These are phyloP conservation scores for Pseudotriccus pelzelni DNA, from an alignment of 2,797 vertebrate species.

Conservation along the genomic window DNA sequence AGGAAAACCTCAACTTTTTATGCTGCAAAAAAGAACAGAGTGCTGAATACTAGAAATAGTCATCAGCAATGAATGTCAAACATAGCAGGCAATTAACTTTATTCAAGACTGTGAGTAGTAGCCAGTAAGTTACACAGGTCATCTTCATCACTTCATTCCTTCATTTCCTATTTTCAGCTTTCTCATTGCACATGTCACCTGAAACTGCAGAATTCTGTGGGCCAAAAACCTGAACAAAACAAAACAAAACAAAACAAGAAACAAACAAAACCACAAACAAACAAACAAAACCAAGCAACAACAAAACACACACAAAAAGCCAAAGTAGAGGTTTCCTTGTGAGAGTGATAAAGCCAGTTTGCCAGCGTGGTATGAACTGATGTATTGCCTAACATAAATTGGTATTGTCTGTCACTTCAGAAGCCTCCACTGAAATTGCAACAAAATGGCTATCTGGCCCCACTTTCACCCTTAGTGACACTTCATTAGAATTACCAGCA, in stretches of 20 bases:
- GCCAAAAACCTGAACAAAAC: background rate
- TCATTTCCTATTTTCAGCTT: background rate
- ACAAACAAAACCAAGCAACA: too few species aligned
- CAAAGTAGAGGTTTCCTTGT: background rate
- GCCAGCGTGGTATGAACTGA: background rate
- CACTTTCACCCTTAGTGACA: background rate
- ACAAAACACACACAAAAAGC: background rate
- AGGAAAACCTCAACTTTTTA: background rate
- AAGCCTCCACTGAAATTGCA: background rate
- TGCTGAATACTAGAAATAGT: background rate
- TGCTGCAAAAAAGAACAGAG: background rate
- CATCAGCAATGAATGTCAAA: background rate
- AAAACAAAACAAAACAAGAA: too few species aligned
- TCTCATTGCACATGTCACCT: background rate
- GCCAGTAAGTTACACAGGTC: background rate
- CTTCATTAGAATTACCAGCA: background rate
- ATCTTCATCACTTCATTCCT: background rate
- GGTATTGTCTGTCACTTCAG: background rate
- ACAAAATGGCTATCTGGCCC: background rate
- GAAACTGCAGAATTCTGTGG: background rate
- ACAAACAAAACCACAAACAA: background rate
- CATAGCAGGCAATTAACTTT: background rate
- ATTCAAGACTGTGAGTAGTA: background rate
- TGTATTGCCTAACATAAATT: background rate
- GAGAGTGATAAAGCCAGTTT: background rate